These are phyloP conservation scores for Drosophila littoralis DNA, from an alignment of 1,140 invertebrate genomes.

Conservation along the genomic window DNA sequence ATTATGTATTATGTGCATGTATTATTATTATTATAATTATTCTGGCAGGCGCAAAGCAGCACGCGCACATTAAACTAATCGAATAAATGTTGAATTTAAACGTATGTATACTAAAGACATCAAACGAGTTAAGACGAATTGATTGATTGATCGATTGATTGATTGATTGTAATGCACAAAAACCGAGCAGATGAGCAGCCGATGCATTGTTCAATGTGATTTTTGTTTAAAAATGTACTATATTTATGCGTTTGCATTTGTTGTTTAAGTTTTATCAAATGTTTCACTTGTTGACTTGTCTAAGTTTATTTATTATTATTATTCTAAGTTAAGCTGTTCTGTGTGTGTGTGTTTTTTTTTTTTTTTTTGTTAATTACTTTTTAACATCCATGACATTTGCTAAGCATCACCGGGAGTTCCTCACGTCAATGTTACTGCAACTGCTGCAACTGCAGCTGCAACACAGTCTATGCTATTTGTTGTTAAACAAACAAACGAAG, in stretches of 20 bases:
- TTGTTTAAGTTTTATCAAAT: constrained; percentile 68
- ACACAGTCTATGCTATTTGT: constrained; percentile 4
- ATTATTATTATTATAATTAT: constrained; percentile 50
- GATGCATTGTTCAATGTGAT: constrained; percentile 25
- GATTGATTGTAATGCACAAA: constrained; percentile 25
- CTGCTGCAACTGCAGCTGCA: too few relatives aligned
- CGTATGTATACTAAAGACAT: constrained; percentile 65
- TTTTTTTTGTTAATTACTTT: constrained; percentile 71
- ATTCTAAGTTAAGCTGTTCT: constrained; percentile 24
- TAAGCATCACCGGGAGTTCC: constrained; percentile 69
- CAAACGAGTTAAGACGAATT: constrained; percentile 29
- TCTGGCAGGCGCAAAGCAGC: constrained; percentile 31
- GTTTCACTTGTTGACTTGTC: constrained; percentile 57
- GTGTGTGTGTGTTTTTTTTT: constrained; percentile 19
- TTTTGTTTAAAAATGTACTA: constrained; percentile 11
- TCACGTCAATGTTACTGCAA: constrained; percentile 62
- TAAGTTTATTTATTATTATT: constrained; percentile 71
- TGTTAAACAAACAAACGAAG: background rate
- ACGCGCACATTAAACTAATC: constrained; percentile 68
- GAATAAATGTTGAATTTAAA: constrained; percentile 79
- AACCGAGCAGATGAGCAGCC: constrained; percentile 1
- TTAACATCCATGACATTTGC: constrained; percentile 50
- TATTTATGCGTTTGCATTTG: constrained; percentile 66
- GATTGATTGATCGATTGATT: constrained; percentile 30
- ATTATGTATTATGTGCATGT: constrained; percentile 67